Base-by-base conservation (phyloP, 2,888 invertebrate species). In the Drosophila colorata region DNA sequence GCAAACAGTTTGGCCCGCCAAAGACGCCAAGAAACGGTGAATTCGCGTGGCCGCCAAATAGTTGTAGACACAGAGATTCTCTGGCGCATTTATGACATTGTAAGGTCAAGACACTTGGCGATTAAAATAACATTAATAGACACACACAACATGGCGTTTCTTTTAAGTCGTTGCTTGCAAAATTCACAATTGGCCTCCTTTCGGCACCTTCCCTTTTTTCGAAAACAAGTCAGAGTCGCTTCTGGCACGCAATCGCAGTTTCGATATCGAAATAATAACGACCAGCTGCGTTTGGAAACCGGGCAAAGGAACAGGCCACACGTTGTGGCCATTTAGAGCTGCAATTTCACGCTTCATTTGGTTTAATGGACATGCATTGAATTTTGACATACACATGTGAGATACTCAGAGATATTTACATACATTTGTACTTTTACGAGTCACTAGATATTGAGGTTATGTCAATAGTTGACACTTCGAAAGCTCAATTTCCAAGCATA, bases 1-100 rank as follows among this genome's bases (percentile, higher is more conserved):
- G 85, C 85, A 88, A 57, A 88, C 91, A 74, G 91, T 88, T 82
- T 90, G 90, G 91, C 83, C 88, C 78, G 66, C 13, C 35, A 60
- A 59, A 43, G 66, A 68, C 49, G 68, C 9, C 47, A 67, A 76
- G 44, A 33, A n/a, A 16, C 47, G 69, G 31, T 67, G 64, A 79
- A 5, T 47, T 20, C 33, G 20, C 25, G 28, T 20, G 37, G 55
- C 16, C 31, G n/a, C n/a, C n/a, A n/a, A n/a, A n/a, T n/a, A n/a
- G n/a, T n/a, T n/a, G n/a, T 20, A 57, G 14, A 38, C 31, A 44
- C 28, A 52, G n/a, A 59, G 16, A 41, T 16, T 59, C 18, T 35
- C 9, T 18, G 33, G 25, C 35, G 35, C n/a, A 23, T 13, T 43
- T 41, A 37, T 46, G 43, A 48, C 55, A 71, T 71, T 81, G 64